These are phyloP conservation scores for Nemurella pictetii DNA, from an alignment of 2,888 invertebrate species.

Conservation along the genomic window DNA sequence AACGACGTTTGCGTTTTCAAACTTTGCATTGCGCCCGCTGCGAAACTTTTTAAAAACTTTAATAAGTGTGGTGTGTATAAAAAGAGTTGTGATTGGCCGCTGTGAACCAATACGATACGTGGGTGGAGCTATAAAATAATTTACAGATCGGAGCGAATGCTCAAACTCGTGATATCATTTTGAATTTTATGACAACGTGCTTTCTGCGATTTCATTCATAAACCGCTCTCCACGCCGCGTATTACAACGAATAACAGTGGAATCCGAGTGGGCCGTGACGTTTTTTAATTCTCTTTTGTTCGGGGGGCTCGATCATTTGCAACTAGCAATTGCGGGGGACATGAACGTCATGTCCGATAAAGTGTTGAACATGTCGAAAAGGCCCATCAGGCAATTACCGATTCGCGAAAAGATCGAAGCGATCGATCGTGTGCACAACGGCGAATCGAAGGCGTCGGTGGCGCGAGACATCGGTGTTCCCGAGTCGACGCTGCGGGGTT, in stretches of 20 bases:
- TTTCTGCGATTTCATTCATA: not conserved
- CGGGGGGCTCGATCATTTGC: not conserved
- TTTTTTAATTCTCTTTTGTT: not conserved
- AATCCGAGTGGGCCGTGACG: not conserved
- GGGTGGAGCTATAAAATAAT: constrained; percentile 41
- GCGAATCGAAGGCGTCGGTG: constrained; percentile 83
- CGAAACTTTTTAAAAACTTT: constrained; percentile 41
- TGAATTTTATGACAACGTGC: not conserved
- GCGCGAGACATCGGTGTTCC: constrained; percentile 84
- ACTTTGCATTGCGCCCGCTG: constrained; percentile 42
- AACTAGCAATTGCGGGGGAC: not conserved
- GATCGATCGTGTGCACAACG: constrained; percentile 79
- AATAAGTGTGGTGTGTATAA: constrained; percentile 37
- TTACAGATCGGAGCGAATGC: constrained; percentile 25
- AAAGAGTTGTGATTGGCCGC: constrained; percentile 42
- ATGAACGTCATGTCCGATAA: constrained; percentile 57
- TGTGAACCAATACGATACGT: constrained; percentile 41
- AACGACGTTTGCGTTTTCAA: constrained; percentile 31
- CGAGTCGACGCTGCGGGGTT: constrained; percentile 82
- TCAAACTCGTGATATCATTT: not conserved
- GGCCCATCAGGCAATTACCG: constrained; percentile 76
- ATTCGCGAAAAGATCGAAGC: constrained; percentile 80
- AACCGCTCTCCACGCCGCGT: not conserved
- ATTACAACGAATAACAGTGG: not conserved
- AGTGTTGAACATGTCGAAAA: constrained; percentile 60